Conservation (phyloP, 2,797 vertebrate genomes). For the Chlorospingus flavigularis region DNA sequence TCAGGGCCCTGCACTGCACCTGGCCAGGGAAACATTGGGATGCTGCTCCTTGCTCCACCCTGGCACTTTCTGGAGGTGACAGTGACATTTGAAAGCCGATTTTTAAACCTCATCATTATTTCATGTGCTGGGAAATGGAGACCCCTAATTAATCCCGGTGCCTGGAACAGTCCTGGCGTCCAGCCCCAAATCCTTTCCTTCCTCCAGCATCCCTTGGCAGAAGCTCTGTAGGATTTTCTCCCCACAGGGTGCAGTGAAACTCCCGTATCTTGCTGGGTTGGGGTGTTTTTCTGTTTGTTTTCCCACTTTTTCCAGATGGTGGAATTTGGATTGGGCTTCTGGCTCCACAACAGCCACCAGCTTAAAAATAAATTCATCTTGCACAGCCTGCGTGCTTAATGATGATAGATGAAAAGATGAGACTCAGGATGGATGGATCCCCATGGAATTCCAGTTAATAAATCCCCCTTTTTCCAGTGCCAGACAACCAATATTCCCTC, state of each 20-base stretch:
- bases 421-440: neutral
- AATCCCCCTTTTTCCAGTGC: neutral
- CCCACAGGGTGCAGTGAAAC: accelerated
- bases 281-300: neutral
- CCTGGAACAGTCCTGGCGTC: neutral
- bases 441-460: neutral
- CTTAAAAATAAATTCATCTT: neutral
- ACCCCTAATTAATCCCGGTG: neutral
- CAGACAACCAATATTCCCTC: neutral
- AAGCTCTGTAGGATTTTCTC: neutral
- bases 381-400: neutral
- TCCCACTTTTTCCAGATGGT: neutral
- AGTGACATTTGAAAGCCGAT: neutral
- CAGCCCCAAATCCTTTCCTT: neutral
- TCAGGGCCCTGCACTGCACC: accelerated
- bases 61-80: neutral
- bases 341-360: neutral
- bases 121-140: neutral
- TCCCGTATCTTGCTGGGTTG: neutral
- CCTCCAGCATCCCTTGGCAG: neutral
- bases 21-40: neutral
- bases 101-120: neutral
- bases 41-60: neutral
- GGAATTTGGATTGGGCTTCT: neutral
- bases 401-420: neutral